Base-by-base conservation (phyloP, 2,888 invertebrate species). In the Automeris io region DNA sequence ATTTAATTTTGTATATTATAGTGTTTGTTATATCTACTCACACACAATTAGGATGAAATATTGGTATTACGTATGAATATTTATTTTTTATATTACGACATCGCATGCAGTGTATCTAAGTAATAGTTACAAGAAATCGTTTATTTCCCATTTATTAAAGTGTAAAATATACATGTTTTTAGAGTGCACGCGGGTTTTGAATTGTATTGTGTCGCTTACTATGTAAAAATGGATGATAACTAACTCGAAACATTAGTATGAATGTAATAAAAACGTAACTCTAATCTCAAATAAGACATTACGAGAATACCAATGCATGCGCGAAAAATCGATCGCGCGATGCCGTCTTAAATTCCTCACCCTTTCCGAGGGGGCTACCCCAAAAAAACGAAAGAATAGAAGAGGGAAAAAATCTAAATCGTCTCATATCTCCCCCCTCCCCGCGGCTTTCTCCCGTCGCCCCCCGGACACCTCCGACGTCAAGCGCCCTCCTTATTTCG, bases 321-420 rank as follows among this genome's bases (percentile, higher is more conserved):
- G 80, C 80, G 80, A 79, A 86, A 85, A 83, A 86, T 86, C 85
- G 86, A 86, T 86, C 79, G 82, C 66, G 61, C 61, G 66, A 60
- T 68, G 70, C 72, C 83, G 83, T 86, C 86, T 86, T 86, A 86
- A 86, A 86, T 81, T 86, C 85, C 86, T 83, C 86, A 86, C 86
- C 86, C 86, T 85, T 86, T 86, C 69, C 69, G 77, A 81, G 85
- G 86, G 85, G 81, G 75, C 79, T 80, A 77, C 85, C 86, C 86
- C 76, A 83, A 86, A 86, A 83, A 86, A 85, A 77, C 80, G 81
- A 83, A 85, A 83, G 81, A 85, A 82, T 82, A 80, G 80, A 85
- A 82, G 81, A 82, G 85, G 86, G 81, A 86, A 86, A 86, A 86
- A 86, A 86, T 86, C 86, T 86, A 86, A 86, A 86, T 86, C 86